phyloP scores from a whole-genome alignment of 2,113 vertebrate genomes.

The Epinephelus fuscoguttatus region DNA sequence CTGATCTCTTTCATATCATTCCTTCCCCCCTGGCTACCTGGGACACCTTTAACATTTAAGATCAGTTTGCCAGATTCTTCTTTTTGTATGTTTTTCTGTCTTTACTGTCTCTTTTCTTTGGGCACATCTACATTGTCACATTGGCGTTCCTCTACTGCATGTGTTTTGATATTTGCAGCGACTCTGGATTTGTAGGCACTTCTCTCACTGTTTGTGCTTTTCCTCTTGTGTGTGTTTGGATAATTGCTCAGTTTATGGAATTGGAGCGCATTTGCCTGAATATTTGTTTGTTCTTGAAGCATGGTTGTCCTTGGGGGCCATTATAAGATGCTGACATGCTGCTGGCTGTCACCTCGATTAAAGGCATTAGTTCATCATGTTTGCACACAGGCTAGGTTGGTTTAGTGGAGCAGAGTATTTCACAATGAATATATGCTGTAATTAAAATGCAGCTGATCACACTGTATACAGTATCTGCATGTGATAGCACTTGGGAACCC shows the following conservation, averaged over 20 bases:
- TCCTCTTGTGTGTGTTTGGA: slow-evolving; percentile 39
- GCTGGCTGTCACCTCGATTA: slow-evolving; percentile 55
- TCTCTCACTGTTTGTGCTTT: slow-evolving; percentile 3
- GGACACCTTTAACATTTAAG: background rate
- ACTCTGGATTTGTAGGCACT: slow-evolving; percentile 10
- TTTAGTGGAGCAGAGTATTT: slow-evolving; percentile 32
- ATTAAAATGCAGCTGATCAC: slow-evolving; percentile 30
- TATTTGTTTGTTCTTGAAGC: slow-evolving; percentile 38
- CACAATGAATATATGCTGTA: background rate
- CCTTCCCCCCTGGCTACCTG: background rate
- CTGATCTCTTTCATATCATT: slow-evolving; percentile 22
- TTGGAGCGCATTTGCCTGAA: slow-evolving; percentile 7
- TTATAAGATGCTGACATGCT: slow-evolving; percentile 41
- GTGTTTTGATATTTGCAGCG: slow-evolving; percentile 21
- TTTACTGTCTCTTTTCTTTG: slow-evolving; percentile 10
- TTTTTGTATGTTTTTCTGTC: background rate
- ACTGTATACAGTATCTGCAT: slow-evolving; percentile 1
- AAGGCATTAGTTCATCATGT: slow-evolving; percentile 48
- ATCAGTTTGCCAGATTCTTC: background rate
- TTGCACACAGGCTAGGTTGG: slow-evolving; percentile 20
- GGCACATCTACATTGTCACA: slow-evolving; percentile 13
- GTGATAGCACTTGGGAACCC: background rate
- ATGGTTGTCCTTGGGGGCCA: slow-evolving; percentile 11
- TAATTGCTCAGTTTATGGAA: slow-evolving; percentile 47
- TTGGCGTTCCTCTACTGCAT: background rate